Conservation (phyloP, 2,888 invertebrate species). For the Papilio demoleus region DNA sequence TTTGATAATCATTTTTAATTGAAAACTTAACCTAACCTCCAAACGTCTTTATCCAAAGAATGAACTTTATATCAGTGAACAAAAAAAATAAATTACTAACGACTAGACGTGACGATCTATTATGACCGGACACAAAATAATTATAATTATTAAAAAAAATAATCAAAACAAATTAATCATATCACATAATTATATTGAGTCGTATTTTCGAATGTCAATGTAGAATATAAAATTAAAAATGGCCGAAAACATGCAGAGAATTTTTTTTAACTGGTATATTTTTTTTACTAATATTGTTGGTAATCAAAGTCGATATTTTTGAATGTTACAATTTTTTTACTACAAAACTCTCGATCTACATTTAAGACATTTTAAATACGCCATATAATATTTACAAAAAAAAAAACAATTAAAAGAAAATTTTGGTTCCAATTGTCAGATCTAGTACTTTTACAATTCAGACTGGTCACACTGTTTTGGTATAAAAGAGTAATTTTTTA, state of each 20-base stretch:
- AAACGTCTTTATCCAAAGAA: slow-evolving; percentile 67
- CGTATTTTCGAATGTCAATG: slow-evolving; percentile 24
- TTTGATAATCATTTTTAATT: slow-evolving; percentile 75
- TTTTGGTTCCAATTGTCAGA: slow-evolving; percentile 59
- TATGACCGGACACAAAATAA: slow-evolving; percentile 59
- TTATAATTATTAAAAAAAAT: slow-evolving; percentile 41
- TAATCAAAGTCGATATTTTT: no score
- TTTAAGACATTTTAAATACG: slow-evolving; percentile 42
- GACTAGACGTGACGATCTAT: slow-evolving; percentile 77
- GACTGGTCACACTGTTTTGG: slow-evolving; percentile 75
- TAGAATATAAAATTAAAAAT: neutral
- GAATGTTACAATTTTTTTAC: no score
- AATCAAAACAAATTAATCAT: slow-evolving; percentile 36
- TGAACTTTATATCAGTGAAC: slow-evolving; percentile 53
- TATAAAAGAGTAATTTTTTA: slow-evolving; percentile 54
- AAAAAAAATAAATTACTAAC: slow-evolving; percentile 73
- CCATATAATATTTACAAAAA: slow-evolving; percentile 50
- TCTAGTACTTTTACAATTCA: slow-evolving; percentile 45
- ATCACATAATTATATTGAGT: slow-evolving; percentile 34
- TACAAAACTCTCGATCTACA: no score
- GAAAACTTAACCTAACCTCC: slow-evolving; percentile 76
- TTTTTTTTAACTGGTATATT: no score
- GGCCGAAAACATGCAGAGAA: neutral
- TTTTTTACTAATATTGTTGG: no score
- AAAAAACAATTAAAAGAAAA: slow-evolving; percentile 52